Base-by-base conservation (phyloP, 2,888 invertebrate species). In the Helicoverpa assulta region DNA sequence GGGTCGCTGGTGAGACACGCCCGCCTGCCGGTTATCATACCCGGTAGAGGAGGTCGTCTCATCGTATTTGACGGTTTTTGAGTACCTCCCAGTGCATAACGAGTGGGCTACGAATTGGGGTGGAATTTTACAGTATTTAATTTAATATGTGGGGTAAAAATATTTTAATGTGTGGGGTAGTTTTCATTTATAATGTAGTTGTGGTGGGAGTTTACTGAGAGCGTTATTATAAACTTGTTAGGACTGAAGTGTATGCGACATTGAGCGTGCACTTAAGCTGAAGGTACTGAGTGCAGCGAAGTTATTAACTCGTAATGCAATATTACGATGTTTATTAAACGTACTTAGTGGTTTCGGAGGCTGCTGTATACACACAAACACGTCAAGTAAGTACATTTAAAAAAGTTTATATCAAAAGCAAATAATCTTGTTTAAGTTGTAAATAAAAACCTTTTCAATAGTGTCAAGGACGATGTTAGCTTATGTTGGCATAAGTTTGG, bases 1-100 rank as follows among this genome's bases (percentile, higher is more conserved):
- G 79, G 78, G 77, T 73, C 75, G 62, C 68, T 64, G 68, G 80
- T 65, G 74, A 78, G 85, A 79, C 85, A 83, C 85, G 80, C 86
- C 85, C 85, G 74, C 71, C 62, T 75, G 60, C 76, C 71, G 67
- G 74, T 62, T 67, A 71, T 67, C 73, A 73, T 67, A 64, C 73
- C 73, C 66, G 73, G 77, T 73, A 71, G 76, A 73, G 75, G 59
- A 54, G 71, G 60, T 61, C 59, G 70, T 82, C 76, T 87, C 80
- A 83, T 81, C 73, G 60, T 74, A 83, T 87, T 84, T 83, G 78
- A 81, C 81, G 84, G 82, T 72, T 74, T 82, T 82, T 85, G 78
- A 86, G 80, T 74, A 76, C 69, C 64, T 72, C 75, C 67, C 66
- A 77, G 85, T 69, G 84, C 82, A 82, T 85, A 79, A 85, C 70